Conservation (phyloP, 2,888 invertebrate species). For the Rambutsinella grinnellia region DNA sequence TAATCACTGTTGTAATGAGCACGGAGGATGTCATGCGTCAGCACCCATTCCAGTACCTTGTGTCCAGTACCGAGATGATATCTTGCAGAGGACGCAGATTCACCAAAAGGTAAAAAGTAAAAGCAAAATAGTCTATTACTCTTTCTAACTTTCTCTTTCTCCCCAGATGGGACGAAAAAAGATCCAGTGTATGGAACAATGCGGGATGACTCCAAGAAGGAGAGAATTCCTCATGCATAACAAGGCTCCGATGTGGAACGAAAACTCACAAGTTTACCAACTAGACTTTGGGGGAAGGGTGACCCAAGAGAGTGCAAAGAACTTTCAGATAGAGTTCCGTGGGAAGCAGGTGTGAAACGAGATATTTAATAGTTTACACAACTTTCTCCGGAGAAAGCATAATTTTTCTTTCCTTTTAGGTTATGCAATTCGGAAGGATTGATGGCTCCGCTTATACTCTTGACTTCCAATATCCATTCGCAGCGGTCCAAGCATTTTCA, state of each 20-base stretch:
- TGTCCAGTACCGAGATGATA: constrained; percentile 81
- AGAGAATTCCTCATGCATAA: constrained; percentile 96
- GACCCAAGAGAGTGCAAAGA: constrained; percentile 99
- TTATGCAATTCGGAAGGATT: constrained; percentile 99
- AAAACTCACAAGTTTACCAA: constrained; percentile 98
- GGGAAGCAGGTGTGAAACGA: constrained; percentile 85
- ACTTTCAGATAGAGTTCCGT: constrained; percentile 98
- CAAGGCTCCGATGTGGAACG: constrained; percentile 99
- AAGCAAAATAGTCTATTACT: neutral
- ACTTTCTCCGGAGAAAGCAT: neutral
- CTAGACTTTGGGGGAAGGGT: constrained; percentile 99
- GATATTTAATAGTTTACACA: neutral
- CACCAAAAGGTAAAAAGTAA: constrained; percentile 82
- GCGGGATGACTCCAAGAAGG: constrained; percentile 69
- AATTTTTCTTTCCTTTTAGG: constrained; percentile 79
- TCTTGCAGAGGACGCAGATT: constrained; percentile 91
- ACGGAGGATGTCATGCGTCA: constrained; percentile 3
- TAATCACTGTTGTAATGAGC: neutral
- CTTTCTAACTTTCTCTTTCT: constrained; percentile 20
- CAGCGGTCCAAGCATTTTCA: constrained; percentile 97
- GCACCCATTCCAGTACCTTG: neutral
- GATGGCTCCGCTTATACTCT: constrained; percentile 98
- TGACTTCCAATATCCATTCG: constrained; percentile 99
- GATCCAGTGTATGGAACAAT: constrained; percentile 67
- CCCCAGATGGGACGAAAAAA: constrained; percentile 80